A percentile compares a stretch with the other conserved stretches of the same genome.
phyloP scores from a whole-genome alignment of 2,113 vertebrate species.

The Nycticebus coucang region DNA sequence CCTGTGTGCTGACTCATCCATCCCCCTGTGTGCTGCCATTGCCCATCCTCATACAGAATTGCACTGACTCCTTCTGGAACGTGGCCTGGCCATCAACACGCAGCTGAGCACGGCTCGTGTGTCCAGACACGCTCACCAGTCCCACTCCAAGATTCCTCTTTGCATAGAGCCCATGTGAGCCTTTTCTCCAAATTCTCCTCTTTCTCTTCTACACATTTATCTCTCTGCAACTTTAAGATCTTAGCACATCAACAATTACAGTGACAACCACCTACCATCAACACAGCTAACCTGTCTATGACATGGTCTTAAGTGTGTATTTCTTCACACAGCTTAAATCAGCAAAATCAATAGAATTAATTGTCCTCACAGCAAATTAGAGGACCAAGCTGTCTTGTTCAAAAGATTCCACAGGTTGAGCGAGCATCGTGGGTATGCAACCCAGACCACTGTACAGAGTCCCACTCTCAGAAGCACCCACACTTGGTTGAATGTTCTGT shows the following conservation, averaged over 20 bases:
- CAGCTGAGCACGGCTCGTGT: accelerated
- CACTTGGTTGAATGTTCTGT: accelerated
- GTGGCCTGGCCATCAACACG: accelerated
- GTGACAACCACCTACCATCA: too few relatives aligned
- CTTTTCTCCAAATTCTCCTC: accelerated
- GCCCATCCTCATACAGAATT: accelerated
- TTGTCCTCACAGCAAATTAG: neutral
- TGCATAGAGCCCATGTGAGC: accelerated
- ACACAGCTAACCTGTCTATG: accelerated
- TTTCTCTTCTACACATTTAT: accelerated
- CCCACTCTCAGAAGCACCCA: neutral
- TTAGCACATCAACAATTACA: neutral
- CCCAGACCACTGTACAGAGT: neutral
- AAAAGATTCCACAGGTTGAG: too few relatives aligned
- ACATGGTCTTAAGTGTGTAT: accelerated
- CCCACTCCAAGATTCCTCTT: neutral
- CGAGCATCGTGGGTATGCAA: accelerated
- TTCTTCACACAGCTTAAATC: neutral
- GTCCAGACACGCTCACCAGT: accelerated
- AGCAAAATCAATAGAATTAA: neutral
- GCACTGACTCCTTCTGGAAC: accelerated
- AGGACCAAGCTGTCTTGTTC: neutral
- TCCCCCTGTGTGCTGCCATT: accelerated
- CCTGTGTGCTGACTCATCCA: too few relatives aligned
- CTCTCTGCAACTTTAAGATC: too few relatives aligned